A percentile compares a stretch with the other conserved stretches of the same genome.
Conservation (phyloP, 2,888 invertebrate genomes). For the Rhodophaea formosa region DNA sequence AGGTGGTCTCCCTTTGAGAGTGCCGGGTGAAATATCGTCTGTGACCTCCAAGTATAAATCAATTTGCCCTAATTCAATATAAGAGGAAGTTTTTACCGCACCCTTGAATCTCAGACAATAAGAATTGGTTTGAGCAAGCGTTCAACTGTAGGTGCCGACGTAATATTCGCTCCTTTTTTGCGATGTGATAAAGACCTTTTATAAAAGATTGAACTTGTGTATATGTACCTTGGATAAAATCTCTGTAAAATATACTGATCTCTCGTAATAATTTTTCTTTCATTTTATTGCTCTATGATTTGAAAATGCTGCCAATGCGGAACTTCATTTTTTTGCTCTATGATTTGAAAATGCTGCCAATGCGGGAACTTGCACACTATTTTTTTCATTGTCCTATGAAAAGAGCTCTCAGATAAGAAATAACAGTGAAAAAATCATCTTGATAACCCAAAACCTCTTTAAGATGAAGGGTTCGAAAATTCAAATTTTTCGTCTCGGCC, state of each 20-base stretch:
- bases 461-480: too few relatives aligned
- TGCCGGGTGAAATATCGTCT: not conserved
- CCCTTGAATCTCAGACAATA: conserved; percentile 25
- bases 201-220: not conserved
- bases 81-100: conserved; percentile 21
- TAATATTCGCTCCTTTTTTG: conserved; percentile 27
- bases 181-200: conserved; percentile 19
- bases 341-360: not conserved
- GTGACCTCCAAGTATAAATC: conserved; percentile 21
- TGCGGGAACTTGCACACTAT: too few relatives aligned
- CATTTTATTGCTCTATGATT: not conserved
- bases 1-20: not conserved
- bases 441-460: too few relatives aligned
- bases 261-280: not conserved
- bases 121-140: conserved; percentile 26
- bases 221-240: conserved; percentile 19
- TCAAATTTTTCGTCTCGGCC: too few relatives aligned
- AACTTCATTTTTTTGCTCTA: not conserved
- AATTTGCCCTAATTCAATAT: conserved; percentile 28
- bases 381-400: too few relatives aligned
- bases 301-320: too few relatives aligned
- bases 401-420: too few relatives aligned
- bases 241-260: too few relatives aligned
- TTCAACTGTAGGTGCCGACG: conserved; percentile 20
- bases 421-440: too few relatives aligned